Evolutionary conservation across 1,140 invertebrate genomes (phyloP), one percentile per base, ranked within the genome.

Genomic region (Charaxes varanes): DNA sequence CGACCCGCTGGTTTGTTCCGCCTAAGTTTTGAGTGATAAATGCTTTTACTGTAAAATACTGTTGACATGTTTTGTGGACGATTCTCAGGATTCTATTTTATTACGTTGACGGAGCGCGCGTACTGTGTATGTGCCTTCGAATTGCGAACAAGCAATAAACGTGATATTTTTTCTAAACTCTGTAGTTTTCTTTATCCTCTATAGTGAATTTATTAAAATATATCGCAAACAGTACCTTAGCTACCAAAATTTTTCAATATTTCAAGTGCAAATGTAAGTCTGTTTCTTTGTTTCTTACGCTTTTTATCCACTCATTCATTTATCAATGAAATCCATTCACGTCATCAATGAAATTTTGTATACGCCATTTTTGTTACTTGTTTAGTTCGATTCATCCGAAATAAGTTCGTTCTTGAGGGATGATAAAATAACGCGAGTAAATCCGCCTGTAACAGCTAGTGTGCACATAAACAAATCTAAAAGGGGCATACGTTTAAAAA

Each of bases 81-180:
- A 53, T 53, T 63, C 49, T 60, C 46, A 55, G 41, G 49, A 67
- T 59, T 62, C 31, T 47, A 55, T 42, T 59, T 55, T 46, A 60
- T 83, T 70, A 83, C 79, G 79, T 83, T 83, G 79, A 68, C 79
- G 79, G 63, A 61, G 76, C 43, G 72, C 79, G 79, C 76, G 76
- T 79, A 76, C 66, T 56, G 40, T 45, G 70, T 83, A 73, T 83
- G 79, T 83, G 79, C 79, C 76, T 83, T 78, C 72, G 79, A 76
- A 83, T 83, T 83, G 79, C 74, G 43, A 49, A 52, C 44, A 35
- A 45, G 76, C 79, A 83, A 83, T 83, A 83, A 83, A 83, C 79
- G 79, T 83, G 60, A 79, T 80, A 63, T 65, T 77, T 82, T 73
- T 65, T 55, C 35, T 53, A 53, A 49, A 55, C 18, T 47, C 22